These are phyloP conservation scores for Lerema accius DNA, from an alignment of 1,140 invertebrate genomes.

Conservation along the genomic window DNA sequence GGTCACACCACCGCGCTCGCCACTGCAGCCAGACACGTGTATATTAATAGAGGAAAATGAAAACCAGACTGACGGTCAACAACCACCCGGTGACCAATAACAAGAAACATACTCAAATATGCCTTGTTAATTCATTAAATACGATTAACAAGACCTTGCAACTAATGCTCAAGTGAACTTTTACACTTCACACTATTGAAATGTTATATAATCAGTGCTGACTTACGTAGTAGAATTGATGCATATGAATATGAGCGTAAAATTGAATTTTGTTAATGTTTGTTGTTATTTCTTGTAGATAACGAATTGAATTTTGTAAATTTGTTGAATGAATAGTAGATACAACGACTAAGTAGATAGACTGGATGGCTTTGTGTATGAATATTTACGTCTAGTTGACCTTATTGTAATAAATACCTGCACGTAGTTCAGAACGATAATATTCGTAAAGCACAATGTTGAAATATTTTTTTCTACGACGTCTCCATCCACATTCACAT, in stretches of 20 bases:
- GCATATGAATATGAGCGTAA: too few species aligned
- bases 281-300: constrained; percentile 12
- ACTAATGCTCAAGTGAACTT: constrained; percentile 18
- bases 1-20: constrained; percentile 39
- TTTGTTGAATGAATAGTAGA: constrained; percentile 12
- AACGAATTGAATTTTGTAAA: constrained; percentile 8
- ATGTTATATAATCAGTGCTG: background rate
- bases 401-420: constrained; percentile 3
- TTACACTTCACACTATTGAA: constrained; percentile 18
- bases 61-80: constrained; percentile 32
- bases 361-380: background rate
- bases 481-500: constrained; percentile 2
- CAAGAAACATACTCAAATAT: too few species aligned
- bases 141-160: constrained; percentile 3
- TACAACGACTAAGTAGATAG: constrained; percentile 17
- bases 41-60: constrained; percentile 48
- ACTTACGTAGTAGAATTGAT: too few species aligned
- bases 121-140: too few species aligned
- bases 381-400: background rate
- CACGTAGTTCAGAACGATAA: background rate
- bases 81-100: constrained; percentile 42
- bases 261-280: constrained; percentile 18
- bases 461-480: constrained; percentile 6
- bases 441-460: background rate
- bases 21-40: constrained; percentile 47